phyloP scores from a whole-genome alignment of 53 echinoderm and acorn worm genomes.

The Glandiceps talaboti region DNA sequence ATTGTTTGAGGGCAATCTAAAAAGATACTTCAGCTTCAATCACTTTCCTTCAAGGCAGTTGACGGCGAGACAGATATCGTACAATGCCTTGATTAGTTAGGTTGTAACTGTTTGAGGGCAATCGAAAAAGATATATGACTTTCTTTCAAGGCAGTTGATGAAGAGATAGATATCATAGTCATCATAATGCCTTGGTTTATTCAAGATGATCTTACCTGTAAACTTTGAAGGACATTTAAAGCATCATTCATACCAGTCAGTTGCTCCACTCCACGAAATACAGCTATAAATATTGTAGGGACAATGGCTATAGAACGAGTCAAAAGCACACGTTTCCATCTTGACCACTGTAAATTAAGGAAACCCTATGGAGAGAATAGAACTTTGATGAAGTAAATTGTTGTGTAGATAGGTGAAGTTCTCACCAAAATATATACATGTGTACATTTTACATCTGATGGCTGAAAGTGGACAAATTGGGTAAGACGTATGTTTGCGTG shows the following conservation, averaged over 20 bases:
- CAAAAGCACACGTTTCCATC: slow-evolving; percentile 75
- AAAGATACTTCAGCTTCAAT: too few species aligned
- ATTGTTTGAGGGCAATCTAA: too few species aligned
- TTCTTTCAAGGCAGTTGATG: too few species aligned
- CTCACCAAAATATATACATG: too few species aligned
- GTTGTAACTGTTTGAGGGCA: neutral
- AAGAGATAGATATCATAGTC: too few species aligned
- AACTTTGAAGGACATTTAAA: slow-evolving; percentile 87
- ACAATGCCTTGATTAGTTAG: neutral
- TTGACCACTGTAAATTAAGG: slow-evolving; percentile 77
- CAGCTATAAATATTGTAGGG: slow-evolving; percentile 65
- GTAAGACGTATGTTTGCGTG: neutral
- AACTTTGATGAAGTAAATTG: neutral
- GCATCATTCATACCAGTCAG: slow-evolving; percentile 93
- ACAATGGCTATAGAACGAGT: slow-evolving; percentile 91
- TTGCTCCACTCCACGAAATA: slow-evolving; percentile 67
- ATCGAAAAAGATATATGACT: neutral
- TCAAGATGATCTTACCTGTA: slow-evolving; percentile 91
- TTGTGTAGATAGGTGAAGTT: neutral
- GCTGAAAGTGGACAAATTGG: too few species aligned
- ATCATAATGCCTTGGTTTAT: neutral
- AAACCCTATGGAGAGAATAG: slow-evolving; percentile 94
- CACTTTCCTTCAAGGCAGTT: neutral
- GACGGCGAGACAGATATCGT: neutral
- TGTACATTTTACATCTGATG: too few species aligned